Conservation (phyloP, 2,113 vertebrate genomes). For the Myotis yumanensis region DNA sequence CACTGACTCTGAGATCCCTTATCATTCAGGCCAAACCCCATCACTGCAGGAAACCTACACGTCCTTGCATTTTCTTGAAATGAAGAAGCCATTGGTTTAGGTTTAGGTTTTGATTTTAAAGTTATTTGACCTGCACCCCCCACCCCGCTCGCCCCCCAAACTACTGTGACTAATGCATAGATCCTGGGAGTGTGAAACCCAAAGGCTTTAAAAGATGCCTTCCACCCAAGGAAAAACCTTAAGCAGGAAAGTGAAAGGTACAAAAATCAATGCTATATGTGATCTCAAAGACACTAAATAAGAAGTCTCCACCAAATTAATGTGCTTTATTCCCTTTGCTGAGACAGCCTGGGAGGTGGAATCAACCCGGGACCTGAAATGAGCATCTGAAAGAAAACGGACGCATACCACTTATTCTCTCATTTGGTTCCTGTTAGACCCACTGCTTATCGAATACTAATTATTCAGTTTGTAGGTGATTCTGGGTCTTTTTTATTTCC, state of each 20-base stretch:
- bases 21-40: not conserved
- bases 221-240: not conserved
- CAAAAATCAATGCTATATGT: not conserved
- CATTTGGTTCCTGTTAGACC: not conserved
- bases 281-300: not conserved
- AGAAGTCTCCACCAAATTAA: not conserved
- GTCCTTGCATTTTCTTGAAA: slow-evolving; percentile 11
- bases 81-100: slow-evolving; percentile 28
- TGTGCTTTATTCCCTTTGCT: not conserved
- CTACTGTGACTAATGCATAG: not conserved
- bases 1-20: not conserved
- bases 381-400: not conserved
- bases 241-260: not conserved
- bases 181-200: not conserved
- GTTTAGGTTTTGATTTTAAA: slow-evolving; percentile 29
- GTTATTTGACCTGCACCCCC: slow-evolving; percentile 3
- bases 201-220: not conserved
- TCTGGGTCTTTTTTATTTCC: not conserved
- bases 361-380: not conserved
- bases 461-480: slow-evolving; percentile 9
- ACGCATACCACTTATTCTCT: not conserved
- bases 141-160: too few species aligned
- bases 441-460: not conserved
- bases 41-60: not conserved
- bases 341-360: not conserved